These are phyloP conservation scores for Borostomias antarcticus DNA, from an alignment of 2,797 vertebrate genomes.

Conservation along the genomic window DNA sequence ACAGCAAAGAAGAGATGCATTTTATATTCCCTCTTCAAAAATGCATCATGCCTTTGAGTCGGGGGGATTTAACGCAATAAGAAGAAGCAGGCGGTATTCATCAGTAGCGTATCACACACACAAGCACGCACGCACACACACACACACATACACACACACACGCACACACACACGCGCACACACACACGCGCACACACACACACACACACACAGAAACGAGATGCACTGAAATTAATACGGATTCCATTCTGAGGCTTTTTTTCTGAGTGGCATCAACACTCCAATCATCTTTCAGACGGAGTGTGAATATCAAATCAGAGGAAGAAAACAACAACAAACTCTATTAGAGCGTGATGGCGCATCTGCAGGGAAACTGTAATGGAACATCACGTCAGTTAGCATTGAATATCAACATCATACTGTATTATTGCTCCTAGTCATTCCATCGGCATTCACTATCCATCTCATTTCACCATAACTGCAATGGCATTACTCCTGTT, in stretches of 20 bases:
- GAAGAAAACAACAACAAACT: slow-evolving; percentile 8
- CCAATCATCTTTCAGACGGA: no score
- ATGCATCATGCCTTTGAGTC: background rate
- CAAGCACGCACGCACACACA: slow-evolving; percentile 20
- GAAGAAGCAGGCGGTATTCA: no score
- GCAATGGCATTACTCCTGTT: no score
- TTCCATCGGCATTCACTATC: background rate
- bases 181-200: slow-evolving; percentile 23
- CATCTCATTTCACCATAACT: background rate
- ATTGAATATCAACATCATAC: no score
- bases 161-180: slow-evolving; percentile 17
- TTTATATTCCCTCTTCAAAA: background rate
- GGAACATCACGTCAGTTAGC: no score
- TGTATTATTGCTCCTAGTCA: no score
- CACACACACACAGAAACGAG: background rate
- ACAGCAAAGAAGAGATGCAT: background rate
- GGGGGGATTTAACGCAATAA: background rate
- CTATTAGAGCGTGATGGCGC: no score
- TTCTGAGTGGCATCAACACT: no score
- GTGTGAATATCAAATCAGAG: slow-evolving; percentile 1
- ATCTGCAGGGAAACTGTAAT: no score
- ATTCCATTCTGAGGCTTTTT: no score
- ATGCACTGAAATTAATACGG: no score
- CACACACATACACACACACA: slow-evolving; percentile 9
- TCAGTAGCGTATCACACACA: no score